Conservation (phyloP, 2,888 invertebrate species). For the Hemistola chrysoprasaria region DNA sequence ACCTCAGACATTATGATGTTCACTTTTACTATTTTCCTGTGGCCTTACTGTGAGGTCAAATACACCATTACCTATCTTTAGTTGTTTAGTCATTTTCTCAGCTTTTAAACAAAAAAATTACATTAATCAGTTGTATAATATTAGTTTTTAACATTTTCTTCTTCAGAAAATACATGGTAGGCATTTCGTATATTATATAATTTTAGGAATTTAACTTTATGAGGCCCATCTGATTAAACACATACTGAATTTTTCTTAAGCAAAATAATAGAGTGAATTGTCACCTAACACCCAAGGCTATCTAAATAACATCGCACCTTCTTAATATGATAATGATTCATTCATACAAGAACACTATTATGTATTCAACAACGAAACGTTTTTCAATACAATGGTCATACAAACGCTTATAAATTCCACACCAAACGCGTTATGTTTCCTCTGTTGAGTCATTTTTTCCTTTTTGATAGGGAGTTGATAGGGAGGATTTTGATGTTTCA, state of each 20-base stretch:
- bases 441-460: constrained; percentile 47
- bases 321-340: constrained; percentile 39
- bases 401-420: constrained; percentile 46
- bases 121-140: too few species aligned
- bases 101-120: constrained; percentile 2
- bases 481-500: too few species aligned
- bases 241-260: too few species aligned
- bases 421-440: constrained; percentile 49
- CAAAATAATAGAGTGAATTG: too few species aligned
- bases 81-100: not conserved
- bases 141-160: too few species aligned
- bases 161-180: too few species aligned
- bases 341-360: constrained; percentile 38
- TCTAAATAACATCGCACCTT: constrained; percentile 20
- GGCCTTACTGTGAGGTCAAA: constrained; percentile 6
- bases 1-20: not conserved
- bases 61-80: not conserved
- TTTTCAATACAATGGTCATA: constrained; percentile 52
- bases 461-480: not conserved
- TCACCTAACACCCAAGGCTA: constrained; percentile 18
- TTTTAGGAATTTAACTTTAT: too few species aligned
- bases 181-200: too few species aligned
- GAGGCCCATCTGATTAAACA: too few species aligned
- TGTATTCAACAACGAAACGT: constrained; percentile 43
- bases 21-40: constrained; percentile 8